A percentile compares a stretch with the other conserved stretches of the same genome.
phyloP scores from a whole-genome alignment of 1,140 invertebrate genomes.

The Platyscapa corneri region DNA sequence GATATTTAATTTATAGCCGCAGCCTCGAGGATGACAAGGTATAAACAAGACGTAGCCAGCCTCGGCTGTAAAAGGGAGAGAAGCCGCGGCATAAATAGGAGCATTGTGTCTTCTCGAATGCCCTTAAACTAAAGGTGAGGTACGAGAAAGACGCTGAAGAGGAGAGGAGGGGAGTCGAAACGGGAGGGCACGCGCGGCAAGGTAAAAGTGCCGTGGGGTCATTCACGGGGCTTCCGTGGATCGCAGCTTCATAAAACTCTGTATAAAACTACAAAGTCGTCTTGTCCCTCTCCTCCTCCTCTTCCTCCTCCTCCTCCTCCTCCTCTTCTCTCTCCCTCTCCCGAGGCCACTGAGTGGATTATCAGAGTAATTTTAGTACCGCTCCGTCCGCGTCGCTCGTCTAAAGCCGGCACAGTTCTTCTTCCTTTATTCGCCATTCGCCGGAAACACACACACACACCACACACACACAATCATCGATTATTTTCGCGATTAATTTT shows the following conservation, averaged over 20 bases:
- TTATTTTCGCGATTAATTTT: neutral
- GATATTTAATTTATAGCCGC: no score
- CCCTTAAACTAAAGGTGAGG: constrained; percentile 15
- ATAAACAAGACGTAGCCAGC: no score
- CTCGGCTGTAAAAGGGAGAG: no score
- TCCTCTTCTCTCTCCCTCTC: constrained; percentile 20
- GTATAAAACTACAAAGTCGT: constrained; percentile 41
- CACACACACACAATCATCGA: no score
- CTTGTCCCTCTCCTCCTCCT: neutral
- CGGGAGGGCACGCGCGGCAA: constrained; percentile 21
- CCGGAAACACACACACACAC: no score
- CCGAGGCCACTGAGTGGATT: constrained; percentile 66
- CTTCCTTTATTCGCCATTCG: neutral
- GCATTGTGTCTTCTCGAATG: neutral
- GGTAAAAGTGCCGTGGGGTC: constrained; percentile 43
- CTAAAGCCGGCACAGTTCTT: neutral
- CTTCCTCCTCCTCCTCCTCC: neutral
- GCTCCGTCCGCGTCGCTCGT: constrained; percentile 53
- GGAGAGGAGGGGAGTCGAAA: neutral
- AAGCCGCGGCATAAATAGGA: neutral
- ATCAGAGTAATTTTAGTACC: constrained; percentile 68
- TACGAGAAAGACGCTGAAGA: constrained; percentile 12
- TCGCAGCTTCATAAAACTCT: constrained; percentile 65
- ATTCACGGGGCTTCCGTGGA: constrained; percentile 62
- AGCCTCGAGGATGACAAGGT: no score